A percentile compares a stretch with the other conserved stretches of the same genome.
These are phyloP conservation scores for Conus canariensis DNA, from an alignment of 2,888 invertebrate species.

Conservation along the genomic window DNA sequence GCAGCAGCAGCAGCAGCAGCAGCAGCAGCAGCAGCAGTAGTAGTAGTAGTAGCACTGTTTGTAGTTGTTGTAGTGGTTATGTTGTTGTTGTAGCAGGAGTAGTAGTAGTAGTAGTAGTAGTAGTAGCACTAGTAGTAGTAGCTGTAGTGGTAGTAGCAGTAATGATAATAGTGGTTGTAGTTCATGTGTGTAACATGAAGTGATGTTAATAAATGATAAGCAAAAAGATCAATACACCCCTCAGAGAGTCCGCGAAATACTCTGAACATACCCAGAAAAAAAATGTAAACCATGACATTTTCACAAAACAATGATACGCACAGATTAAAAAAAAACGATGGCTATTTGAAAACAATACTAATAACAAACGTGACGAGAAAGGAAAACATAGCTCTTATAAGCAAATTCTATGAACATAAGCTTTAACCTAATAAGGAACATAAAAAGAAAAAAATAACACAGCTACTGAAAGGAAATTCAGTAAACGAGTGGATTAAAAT, in stretches of 20 bases:
- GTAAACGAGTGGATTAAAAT: too few relatives aligned
- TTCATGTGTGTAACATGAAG: background rate
- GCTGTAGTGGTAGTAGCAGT: background rate
- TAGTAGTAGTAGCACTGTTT: constrained; percentile 41
- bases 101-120: constrained; percentile 46
- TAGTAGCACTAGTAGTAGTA: too few relatives aligned
- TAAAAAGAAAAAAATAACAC: too few relatives aligned
- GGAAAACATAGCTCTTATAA: background rate
- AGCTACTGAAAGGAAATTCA: too few relatives aligned
- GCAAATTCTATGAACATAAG: too few relatives aligned
- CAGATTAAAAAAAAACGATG: too few relatives aligned
- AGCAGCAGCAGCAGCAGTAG: too few relatives aligned
- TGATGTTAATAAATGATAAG: background rate
- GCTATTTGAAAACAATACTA: background rate
- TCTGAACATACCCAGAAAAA: too few relatives aligned
- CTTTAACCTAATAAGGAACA: too few relatives aligned
- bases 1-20: constrained; percentile 20
- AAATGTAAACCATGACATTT: too few relatives aligned
- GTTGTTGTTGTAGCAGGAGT: constrained; percentile 34
- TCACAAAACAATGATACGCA: too few relatives aligned
- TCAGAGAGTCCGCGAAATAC: too few relatives aligned
- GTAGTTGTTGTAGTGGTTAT: constrained; percentile 20
- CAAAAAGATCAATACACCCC: background rate
- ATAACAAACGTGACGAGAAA: background rate
- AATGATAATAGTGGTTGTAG: constrained; percentile 16